Evolutionary conservation across 2,113 vertebrate species (phyloP), one percentile per base, ranked within the genome.

Genomic region (Misgurnus mizolepis): DNA sequence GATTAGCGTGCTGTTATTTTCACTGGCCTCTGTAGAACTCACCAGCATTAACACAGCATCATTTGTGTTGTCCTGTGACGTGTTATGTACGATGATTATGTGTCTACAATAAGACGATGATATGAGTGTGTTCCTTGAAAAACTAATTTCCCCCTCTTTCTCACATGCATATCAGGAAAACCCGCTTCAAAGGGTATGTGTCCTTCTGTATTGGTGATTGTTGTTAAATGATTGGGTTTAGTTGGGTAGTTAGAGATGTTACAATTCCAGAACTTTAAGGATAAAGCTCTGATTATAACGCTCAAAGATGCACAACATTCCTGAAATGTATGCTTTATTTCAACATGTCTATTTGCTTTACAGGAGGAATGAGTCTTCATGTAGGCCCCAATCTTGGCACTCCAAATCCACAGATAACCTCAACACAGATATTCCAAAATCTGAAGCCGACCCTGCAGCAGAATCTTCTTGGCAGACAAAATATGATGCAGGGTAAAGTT

Each of bases 371-470:
- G 96, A 97, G 56, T 87, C 90, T 1, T 84, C 82, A 80, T 93
- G 91, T 69, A 94, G 93, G 82, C 96, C 95, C 11, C 95, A 95
- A 85, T 96, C 97, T 62, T 98, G 96, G 96, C 94, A 97, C 0
- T 91, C 95, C 0, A 98, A 97, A 91, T 92, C 95, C 87, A 94
- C 91, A 0, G 95, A 97, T 68, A 92, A 90, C 86, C 93, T 93
- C 11, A 14, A 9, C 34, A 76, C 88, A 0, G 93, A 95, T 79
- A 14, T 84, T 0, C 43, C 87, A 6, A 86, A 88, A 49, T 87
- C 89, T 76, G 90, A 86, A 34, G 80, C 89, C 7, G 53, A 89
- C 4, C 76, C 88, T 0, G 18, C 85, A 39, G 7, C 80, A 18
- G 82, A 84, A 34, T 61, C 85, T 1, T 79, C 90, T 47, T 93